Base-by-base conservation (phyloP, 2,888 invertebrate genomes). In the Agrotis ipsilon region DNA sequence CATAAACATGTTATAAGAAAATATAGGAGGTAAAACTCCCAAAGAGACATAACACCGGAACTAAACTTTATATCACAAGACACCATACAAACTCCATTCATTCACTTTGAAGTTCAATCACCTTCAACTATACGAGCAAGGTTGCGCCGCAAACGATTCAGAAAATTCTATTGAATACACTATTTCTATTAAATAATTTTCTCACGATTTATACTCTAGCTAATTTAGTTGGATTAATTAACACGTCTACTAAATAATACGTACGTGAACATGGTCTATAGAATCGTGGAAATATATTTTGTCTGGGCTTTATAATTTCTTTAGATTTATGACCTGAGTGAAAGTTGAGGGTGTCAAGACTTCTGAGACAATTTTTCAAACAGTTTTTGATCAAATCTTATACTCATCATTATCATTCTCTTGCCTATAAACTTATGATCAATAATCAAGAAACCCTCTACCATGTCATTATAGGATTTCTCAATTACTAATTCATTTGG, bases 71-170 rank as follows among this genome's bases (percentile, higher is more conserved):
- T 46, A 59, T 52, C 43, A 60, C 27, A 70, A 63, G 32, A 55
- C 43, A 68, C 52, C 19, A 57, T 49, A 58, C 6, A 13, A 63
- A 63, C 55, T 61, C 1, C 13, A 63, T 52, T 73, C 43, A 68
- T 73, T 74, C 49, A 14, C 18, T 49, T 68, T 49, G 4, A 75
- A 63, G 80, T 80, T 79, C 78, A 78, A 43, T 71, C 55, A 78
- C 79, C 78, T 79, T 58, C 24, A 60, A 39, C 24, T 13, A 46
- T 49, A 65, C 19, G 39, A n/a, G 27, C n/a, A 14, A 9, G 5
- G n/a, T 63, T 63, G 21, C 51, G n/a, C 39, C 62, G 78, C 18
- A 39, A 59, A 60, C 59, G 52, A 59, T 76, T 76, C 78, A 63
- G 59, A 67, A 76, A 72, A 72, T 55, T 78, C 61, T 65, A 68